phyloP scores from a whole-genome alignment of 2,888 invertebrate species.

The Zhuqinia jingwanae region DNA sequence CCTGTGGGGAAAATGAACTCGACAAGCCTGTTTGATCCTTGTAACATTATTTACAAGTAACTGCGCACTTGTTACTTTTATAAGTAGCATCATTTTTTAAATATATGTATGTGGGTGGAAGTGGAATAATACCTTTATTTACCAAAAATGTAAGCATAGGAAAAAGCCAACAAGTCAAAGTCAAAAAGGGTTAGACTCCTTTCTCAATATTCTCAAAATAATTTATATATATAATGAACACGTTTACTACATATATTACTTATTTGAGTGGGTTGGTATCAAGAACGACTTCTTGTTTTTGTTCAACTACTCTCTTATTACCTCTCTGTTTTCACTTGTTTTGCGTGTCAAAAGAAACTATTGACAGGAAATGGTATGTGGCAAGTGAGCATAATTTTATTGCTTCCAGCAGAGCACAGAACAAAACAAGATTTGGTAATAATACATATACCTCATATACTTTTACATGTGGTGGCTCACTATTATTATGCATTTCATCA shows the following conservation, averaged over 20 bases:
- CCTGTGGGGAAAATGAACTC: no score
- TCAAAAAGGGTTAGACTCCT: no score
- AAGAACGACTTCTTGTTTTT: slow-evolving; percentile 18
- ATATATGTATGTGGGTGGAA: no score
- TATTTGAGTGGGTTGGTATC: background rate
- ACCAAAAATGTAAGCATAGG: no score
- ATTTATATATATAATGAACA: no score
- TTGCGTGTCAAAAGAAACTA: slow-evolving; percentile 21
- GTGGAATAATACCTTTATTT: no score
- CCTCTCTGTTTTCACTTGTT: slow-evolving; percentile 19
- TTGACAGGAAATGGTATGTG: slow-evolving; percentile 46
- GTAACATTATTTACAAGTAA: no score
- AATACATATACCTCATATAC: slow-evolving; percentile 21
- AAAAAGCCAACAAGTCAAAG: no score
- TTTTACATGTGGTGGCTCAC: background rate
- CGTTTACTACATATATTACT: background rate
- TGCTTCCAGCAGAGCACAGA: no score
- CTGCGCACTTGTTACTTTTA: no score
- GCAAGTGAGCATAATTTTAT: slow-evolving; percentile 43
- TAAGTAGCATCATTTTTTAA: no score
- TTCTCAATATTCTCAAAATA: slow-evolving; percentile 20
- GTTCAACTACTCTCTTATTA: slow-evolving; percentile 34
- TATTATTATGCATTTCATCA: slow-evolving; percentile 18
- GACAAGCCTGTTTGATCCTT: no score
- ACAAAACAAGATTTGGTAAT: slow-evolving; percentile 24